Conservation (phyloP, 2,113 vertebrate species). For the Crocuta crocuta region DNA sequence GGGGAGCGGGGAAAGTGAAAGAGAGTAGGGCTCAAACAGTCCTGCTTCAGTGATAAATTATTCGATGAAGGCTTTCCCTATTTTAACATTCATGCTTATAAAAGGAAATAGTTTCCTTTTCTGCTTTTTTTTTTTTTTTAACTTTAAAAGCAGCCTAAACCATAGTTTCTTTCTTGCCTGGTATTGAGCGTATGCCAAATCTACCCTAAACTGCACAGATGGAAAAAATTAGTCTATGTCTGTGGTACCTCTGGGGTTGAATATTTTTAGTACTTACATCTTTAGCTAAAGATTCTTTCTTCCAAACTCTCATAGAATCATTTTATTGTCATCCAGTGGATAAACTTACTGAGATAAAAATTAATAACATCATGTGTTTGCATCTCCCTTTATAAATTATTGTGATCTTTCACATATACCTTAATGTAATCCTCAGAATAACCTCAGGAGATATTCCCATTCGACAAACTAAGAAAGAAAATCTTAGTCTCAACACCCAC, state of each 20-base stretch:
- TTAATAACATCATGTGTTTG: constrained; percentile 26
- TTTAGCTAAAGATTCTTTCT: constrained; percentile 71
- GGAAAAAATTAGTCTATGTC: constrained; percentile 83
- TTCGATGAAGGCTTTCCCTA: constrained; percentile 52
- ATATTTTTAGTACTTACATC: constrained; percentile 81
- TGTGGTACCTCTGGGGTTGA: constrained; percentile 81
- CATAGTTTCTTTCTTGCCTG: constrained; percentile 81
- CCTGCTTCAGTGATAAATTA: constrained; percentile 39
- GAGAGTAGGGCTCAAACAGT: neutral
- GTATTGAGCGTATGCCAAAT: constrained; percentile 81
- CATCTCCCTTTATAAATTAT: constrained; percentile 24
- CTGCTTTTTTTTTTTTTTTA: constrained; percentile 54
- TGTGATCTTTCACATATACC: neutral
- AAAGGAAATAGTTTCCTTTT: constrained; percentile 79
- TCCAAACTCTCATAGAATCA: constrained; percentile 66
- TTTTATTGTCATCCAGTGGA: constrained; percentile 55
- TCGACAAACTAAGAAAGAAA: constrained; percentile 59
- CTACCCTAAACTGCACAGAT: constrained; percentile 81
- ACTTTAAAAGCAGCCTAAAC: constrained; percentile 74
- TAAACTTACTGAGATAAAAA: constrained; percentile 58
- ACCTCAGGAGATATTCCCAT: neutral
- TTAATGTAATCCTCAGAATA: constrained; percentile 45
- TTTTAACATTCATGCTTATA: constrained; percentile 75
- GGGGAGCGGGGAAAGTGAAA: neutral
- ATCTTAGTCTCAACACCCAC: neutral